Evolutionary conservation across 2,113 vertebrate genomes (phyloP).

Genomic region (Vulpes vulpes): DNA sequence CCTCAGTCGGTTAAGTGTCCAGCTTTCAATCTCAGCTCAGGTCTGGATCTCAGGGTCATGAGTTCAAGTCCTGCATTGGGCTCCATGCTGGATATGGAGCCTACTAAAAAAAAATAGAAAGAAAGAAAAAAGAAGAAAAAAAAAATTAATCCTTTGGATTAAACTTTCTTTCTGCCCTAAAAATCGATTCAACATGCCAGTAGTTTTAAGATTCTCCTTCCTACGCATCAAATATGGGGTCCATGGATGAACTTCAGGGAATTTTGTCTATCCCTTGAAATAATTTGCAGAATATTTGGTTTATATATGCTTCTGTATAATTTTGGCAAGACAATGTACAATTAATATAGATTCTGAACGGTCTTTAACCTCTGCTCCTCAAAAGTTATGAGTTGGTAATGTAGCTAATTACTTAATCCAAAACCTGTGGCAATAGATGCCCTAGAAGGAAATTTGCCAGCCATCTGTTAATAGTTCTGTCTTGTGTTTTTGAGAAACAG

Average conservation of each 20-base stretch:
- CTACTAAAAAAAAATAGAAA: not conserved
- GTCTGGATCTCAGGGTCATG: not conserved
- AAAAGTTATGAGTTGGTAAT: not conserved
- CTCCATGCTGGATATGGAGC: not conserved
- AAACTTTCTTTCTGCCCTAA: slow-evolving; percentile 29
- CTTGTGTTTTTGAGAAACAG: slow-evolving; percentile 53
- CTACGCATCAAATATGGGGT: not conserved
- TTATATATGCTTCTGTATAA: not conserved
- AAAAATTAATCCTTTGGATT: not conserved
- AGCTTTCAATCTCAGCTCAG: not conserved
- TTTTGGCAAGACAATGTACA: slow-evolving; percentile 48
- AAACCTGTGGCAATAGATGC: not conserved
- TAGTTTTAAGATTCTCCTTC: slow-evolving; percentile 43
- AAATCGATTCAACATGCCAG: slow-evolving; percentile 14
- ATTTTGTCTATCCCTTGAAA: not conserved
- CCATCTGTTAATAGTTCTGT: slow-evolving; percentile 48
- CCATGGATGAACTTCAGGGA: slow-evolving; percentile 7
- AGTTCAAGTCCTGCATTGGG: not conserved
- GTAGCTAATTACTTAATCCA: slow-evolving; percentile 54
- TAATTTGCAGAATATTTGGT: not conserved
- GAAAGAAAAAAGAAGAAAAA: not conserved
- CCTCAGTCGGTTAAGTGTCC: not conserved
- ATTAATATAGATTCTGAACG: slow-evolving; percentile 42
- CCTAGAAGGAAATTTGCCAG: slow-evolving; percentile 39
- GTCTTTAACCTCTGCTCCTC: slow-evolving; percentile 27